phyloP scores from a whole-genome alignment of 2,113 vertebrate species.

The Bettongia penicillata region DNA sequence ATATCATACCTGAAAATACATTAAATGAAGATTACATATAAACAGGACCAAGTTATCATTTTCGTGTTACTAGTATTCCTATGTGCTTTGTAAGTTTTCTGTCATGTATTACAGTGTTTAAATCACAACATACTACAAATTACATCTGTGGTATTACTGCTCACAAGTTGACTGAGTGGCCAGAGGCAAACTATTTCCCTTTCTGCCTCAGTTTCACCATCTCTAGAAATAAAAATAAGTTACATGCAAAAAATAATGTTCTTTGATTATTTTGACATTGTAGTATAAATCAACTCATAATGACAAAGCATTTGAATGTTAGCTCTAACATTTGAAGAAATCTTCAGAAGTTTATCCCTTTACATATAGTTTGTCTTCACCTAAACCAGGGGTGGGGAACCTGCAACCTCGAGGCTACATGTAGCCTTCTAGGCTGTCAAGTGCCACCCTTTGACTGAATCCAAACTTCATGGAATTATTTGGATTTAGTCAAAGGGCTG shows the following conservation, averaged over 20 bases:
- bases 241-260: neutral
- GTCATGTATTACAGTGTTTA: neutral
- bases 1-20: constrained; percentile 16
- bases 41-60: neutral
- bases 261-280: neutral
- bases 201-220: neutral
- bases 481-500: too few relatives aligned
- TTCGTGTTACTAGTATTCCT: neutral
- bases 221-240: neutral
- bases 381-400: neutral
- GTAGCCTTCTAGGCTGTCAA: too few relatives aligned
- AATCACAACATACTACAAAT: neutral
- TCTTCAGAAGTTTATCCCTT: too few relatives aligned
- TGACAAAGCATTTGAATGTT: neutral
- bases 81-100: neutral
- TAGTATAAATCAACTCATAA: neutral
- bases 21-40: constrained; percentile 1
- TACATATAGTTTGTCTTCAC: neutral
- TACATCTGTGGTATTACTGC: neutral
- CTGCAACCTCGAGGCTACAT: too few relatives aligned
- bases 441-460: too few relatives aligned
- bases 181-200: neutral
- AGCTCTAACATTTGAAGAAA: too few relatives aligned
- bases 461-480: too few relatives aligned
- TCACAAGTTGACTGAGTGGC: neutral